Evolutionary conservation across 2,888 invertebrate genomes (phyloP), one percentile per base, ranked within the genome.

Genomic region (Alloplasta piceator): DNA sequence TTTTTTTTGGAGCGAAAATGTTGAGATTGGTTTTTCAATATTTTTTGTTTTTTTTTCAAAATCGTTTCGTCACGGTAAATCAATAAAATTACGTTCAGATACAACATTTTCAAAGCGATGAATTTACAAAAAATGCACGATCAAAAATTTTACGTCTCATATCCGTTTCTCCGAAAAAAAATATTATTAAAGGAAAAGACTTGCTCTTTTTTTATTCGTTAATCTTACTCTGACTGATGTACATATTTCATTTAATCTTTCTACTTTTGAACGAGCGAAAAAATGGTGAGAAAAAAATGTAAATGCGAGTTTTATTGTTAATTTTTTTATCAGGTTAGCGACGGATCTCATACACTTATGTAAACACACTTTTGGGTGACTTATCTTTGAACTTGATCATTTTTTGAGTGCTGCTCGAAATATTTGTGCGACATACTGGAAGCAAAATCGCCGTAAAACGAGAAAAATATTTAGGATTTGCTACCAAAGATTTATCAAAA

Each of bases 141-240:
- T 14, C 10, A 48, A 48, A n/a, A 52, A 5, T 52, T 52, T 12
- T 14, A 14, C 1, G 3, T 16, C 6, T 2, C 26, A 26, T 26
- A 26, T 26, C 26, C 26, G 26, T 26, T 26, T 26, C 26, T 26
- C 26, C 26, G 26, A 26, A 26, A 26, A 26, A 26, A 26, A 26
- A 26, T 3, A 3, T 26, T 26, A 3, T 26, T 26, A 26, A 26
- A 26, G 3, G 26, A 26, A 26, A 26, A 26, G 26, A 12, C 14
- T 52, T 61, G 6, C 38, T 38, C 38, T 46, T 14, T 10, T 46
- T 10, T 70, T 46, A 16, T 67, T 67, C 46, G 39, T 61, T 75
- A 41, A 41, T 67, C 36, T 52, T 36, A 68, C 67, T 68, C 67
- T 50, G 75, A 75, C 67, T 75, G 67, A 75, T 75, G 75, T 75